These are phyloP conservation scores for Congeria kusceri DNA, from an alignment of 2,888 invertebrate species.

Conservation along the genomic window DNA sequence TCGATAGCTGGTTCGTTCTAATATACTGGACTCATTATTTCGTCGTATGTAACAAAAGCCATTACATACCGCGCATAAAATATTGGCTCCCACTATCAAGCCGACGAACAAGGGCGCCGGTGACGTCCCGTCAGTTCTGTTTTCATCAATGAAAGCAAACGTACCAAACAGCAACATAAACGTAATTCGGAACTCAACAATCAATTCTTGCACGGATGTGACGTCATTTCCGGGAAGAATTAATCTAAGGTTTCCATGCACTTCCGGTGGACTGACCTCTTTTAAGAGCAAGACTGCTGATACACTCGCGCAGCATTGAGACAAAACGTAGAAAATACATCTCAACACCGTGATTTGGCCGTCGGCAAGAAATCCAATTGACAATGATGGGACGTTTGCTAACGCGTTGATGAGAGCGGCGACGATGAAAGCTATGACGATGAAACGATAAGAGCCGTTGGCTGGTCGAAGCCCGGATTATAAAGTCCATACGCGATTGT, in stretches of 20 bases:
- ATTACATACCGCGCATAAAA: conserved; percentile 69
- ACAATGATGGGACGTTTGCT: conserved; percentile 70
- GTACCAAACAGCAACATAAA: conserved; percentile 69
- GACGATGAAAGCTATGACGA: conserved; percentile 72
- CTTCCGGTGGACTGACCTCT: conserved; percentile 54
- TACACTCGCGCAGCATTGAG: conserved; percentile 69
- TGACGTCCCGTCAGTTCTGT: conserved; percentile 65
- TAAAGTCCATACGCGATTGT: conserved; percentile 62
- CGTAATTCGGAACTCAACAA: conserved; percentile 69
- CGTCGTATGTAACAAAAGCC: no score
- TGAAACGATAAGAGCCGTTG: conserved; percentile 48
- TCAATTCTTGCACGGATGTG: conserved; percentile 65
- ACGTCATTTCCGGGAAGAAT: conserved; percentile 63
- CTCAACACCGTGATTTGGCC: conserved; percentile 56
- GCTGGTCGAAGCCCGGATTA: conserved; percentile 13
- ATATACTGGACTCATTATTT: no score
- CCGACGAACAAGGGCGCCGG: conserved; percentile 73
- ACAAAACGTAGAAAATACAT: conserved; percentile 64
- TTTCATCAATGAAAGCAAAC: conserved; percentile 68
- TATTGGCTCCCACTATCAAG: conserved; percentile 69
- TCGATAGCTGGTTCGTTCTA: no score
- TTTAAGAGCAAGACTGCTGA: conserved; percentile 64
- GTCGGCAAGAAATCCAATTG: conserved; percentile 61
- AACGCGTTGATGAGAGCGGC: conserved; percentile 66
- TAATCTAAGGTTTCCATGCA: conserved; percentile 68